Conservation (phyloP, 1,140 invertebrate genomes). For the Drosophila subpulchrella region DNA sequence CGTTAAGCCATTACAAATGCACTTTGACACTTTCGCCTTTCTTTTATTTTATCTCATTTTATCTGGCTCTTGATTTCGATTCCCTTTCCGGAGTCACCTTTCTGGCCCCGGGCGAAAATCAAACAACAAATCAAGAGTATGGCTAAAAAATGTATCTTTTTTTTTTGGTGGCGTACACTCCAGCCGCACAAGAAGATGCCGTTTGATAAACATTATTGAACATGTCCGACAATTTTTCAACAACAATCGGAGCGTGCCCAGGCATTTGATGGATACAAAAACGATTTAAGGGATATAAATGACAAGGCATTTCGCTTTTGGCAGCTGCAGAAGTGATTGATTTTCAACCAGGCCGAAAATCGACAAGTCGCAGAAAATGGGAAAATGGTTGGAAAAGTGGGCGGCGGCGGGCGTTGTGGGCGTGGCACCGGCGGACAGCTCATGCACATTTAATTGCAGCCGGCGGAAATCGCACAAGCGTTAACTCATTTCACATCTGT, state of each 20-base stretch:
- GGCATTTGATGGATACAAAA: constrained; percentile 73
- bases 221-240: constrained; percentile 80
- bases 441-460: constrained; percentile 47
- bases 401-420: background rate
- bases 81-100: constrained; percentile 6
- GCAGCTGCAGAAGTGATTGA: constrained; percentile 73
- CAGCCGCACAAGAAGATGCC: constrained; percentile 55
- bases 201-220: constrained; percentile 81
- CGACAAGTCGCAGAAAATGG: constrained; percentile 3
- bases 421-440: background rate
- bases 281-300: constrained; percentile 68
- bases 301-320: constrained; percentile 73
- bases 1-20: constrained; percentile 67
- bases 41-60: background rate
- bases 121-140: constrained; percentile 18
- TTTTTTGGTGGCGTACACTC: no score
- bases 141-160: background rate
- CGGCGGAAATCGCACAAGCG: constrained; percentile 36
- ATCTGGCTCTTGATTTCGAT: constrained; percentile 5
- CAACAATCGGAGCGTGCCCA: constrained; percentile 71
- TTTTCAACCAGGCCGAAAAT: constrained; percentile 43
- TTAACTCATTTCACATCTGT: constrained; percentile 25
- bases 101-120: constrained; percentile 1
- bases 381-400: background rate
- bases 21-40: constrained; percentile 52